A percentile compares a stretch with the other conserved stretches of the same genome.
These are phyloP conservation scores for Vespertilio murinus DNA, from an alignment of 2,797 vertebrate genomes.

Conservation along the genomic window DNA sequence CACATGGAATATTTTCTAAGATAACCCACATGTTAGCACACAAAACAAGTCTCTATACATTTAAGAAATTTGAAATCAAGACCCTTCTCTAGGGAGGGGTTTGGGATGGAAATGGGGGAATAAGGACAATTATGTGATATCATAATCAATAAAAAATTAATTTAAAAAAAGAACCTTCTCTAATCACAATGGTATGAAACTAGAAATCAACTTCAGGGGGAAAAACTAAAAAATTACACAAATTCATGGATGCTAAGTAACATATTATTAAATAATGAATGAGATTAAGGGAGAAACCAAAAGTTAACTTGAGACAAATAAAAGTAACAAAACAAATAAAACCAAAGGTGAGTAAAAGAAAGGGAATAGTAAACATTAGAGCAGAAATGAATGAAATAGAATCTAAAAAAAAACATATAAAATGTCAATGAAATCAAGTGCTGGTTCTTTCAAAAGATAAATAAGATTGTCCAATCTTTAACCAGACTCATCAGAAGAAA, in stretches of 20 bases:
- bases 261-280: neutral
- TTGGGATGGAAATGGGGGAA: no score
- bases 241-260: neutral
- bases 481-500: no score
- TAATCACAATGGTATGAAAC: neutral
- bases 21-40: neutral
- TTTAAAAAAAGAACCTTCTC: neutral
- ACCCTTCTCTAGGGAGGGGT: no score
- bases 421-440: no score
- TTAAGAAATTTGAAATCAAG: neutral
- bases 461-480: no score
- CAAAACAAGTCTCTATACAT: neutral
- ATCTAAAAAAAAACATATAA: no score
- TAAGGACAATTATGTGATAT: no score
- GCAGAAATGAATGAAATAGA: no score
- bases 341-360: no score
- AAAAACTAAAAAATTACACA: neutral
- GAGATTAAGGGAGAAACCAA: neutral
- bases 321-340: neutral
- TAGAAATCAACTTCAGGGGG: neutral
- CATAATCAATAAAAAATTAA: no score
- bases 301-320: neutral
- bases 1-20: neutral
- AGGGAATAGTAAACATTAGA: no score
- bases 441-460: no score